A percentile compares a stretch with the other conserved stretches of the same genome.
Conservation (phyloP, 2,797 vertebrate genomes). For the Aeoliscus strigatus region DNA sequence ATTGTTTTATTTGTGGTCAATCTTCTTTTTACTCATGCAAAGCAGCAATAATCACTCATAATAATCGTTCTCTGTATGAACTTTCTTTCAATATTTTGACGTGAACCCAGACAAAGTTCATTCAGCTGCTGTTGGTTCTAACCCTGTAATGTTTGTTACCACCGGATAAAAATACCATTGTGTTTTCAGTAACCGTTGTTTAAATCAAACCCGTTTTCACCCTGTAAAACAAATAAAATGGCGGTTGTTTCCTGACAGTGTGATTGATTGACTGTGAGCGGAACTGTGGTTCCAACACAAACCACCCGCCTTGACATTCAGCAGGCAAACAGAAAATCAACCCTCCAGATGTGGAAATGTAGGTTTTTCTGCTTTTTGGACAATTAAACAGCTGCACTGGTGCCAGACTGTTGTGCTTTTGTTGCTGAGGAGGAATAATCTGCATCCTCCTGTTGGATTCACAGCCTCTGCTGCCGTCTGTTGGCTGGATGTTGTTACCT, state of each 20-base stretch:
- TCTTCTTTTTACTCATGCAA: too few relatives aligned
- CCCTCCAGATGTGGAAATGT: not conserved
- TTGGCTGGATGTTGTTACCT: conserved; percentile 6
- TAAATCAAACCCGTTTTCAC: not conserved
- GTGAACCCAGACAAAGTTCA: too few relatives aligned
- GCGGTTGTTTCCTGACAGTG: conserved; percentile 1
- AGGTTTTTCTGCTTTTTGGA: too few relatives aligned
- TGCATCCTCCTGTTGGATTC: not conserved
- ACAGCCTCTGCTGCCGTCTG: conserved; percentile 47
- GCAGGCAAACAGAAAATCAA: not conserved
- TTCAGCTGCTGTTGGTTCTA: not conserved
- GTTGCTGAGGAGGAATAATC: not conserved
- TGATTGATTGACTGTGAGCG: conserved; percentile 7
- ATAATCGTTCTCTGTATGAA: too few relatives aligned
- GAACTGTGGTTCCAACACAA: too few relatives aligned
- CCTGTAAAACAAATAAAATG: not conserved
- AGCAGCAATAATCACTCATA: too few relatives aligned
- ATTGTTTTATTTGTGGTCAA: too few relatives aligned
- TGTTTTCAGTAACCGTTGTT: conserved; percentile 6
- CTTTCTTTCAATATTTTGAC: too few relatives aligned
- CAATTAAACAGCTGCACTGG: not conserved
- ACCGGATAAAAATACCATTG: not conserved
- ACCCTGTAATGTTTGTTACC: not conserved
- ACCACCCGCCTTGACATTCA: not conserved
- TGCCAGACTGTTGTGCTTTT: not conserved